Base-by-base conservation (phyloP, 2,888 invertebrate genomes). In the Leptinotarsa haldemani region DNA sequence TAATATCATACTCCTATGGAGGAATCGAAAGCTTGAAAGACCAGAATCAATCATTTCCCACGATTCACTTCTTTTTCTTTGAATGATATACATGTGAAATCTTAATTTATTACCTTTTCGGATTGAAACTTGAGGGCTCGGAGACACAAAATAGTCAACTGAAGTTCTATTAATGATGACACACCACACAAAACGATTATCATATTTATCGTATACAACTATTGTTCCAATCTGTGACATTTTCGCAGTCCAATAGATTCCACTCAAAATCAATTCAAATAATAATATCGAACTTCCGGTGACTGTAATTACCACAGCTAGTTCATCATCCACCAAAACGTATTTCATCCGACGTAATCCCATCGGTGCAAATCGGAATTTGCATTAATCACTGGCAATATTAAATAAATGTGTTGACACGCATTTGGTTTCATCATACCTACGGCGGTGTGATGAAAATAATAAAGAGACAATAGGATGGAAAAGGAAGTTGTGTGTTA, bases 291-390 rank as follows among this genome's bases (percentile, higher is more conserved):
- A 61, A 61, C 61, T 40, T 61, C 40, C 40, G 61, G 61, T 40
- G 25, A 30, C 61, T 61, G 61, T 61, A 61, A 61, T 61, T 61
- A 61, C 61, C 61, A 61, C 61, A 61, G 18, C 2, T 61, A 61
- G 61, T 61, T 61, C 61, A 61, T 61, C 61, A 61, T 61, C 40
- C 61, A 61, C 30, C 40, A n/a, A 40, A 61, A 61, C 61, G 61
- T 61, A 61, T 61, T 61, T 61, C 40, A 61, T 12, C 56, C 61
- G 16, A n/a, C 40, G 30, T 61, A 30, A 61, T 18, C 40, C 25
- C 40, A 16, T 61, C 61, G 61, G 30, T 61, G n/a, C 16, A 4
- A 40, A 61, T 40, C 30, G 61, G n/a, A 30, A 61, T 61, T 61
- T 61, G 61, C 61, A 61, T 61, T 40, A 61, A 61, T 16, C 61